Conservation (phyloP, 2,113 vertebrate genomes). For the Cacatua alba region DNA sequence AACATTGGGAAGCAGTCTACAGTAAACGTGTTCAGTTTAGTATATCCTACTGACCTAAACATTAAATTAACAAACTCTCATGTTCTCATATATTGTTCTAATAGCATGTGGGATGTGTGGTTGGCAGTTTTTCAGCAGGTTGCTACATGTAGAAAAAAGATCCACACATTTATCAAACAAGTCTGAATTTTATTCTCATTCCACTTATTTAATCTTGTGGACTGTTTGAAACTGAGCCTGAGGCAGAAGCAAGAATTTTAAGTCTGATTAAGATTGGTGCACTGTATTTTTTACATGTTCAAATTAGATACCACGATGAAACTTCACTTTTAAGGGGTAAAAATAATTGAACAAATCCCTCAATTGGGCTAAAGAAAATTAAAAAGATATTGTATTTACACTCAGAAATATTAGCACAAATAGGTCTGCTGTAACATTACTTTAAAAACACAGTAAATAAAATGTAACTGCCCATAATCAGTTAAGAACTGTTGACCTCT, state of each 20-base stretch:
- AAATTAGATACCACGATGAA: not conserved
- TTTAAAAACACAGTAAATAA: not conserved
- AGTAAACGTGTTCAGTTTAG: not conserved
- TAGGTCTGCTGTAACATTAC: not conserved
- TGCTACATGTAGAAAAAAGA: not conserved
- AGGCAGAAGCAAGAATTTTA: not conserved
- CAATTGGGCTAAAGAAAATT: not conserved
- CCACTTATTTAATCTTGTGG: not conserved
- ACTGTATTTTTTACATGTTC: not conserved
- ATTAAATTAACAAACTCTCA: not conserved
- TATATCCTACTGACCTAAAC: not conserved
- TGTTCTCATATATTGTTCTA: not conserved
- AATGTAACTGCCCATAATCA: not conserved
- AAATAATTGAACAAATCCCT: not conserved
- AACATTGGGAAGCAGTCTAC: not conserved
- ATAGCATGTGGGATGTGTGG: not conserved
- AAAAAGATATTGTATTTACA: not conserved
- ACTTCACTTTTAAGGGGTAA: not conserved
- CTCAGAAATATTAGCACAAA: not conserved
- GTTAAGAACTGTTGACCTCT: slow-evolving; percentile 36
- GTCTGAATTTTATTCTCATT: not conserved
- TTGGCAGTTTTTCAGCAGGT: not conserved
- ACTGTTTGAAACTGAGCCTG: not conserved
- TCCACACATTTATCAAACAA: not conserved
- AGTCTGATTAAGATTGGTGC: not conserved